phyloP scores from a whole-genome alignment of 35 echinoderm and acorn worm genomes.

The Ophiothrix spiculata region DNA sequence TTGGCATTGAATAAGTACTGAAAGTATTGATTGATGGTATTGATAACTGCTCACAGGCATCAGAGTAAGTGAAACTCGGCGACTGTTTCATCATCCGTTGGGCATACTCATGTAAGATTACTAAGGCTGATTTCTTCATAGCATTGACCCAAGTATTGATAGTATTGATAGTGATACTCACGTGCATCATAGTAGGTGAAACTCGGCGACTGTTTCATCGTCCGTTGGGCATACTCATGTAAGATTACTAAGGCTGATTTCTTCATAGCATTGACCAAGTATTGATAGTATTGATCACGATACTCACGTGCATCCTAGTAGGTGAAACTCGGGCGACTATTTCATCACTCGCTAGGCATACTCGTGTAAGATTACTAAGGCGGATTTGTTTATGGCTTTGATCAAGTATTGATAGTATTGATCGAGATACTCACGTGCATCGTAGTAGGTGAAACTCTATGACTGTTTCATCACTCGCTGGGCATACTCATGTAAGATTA shows the following conservation, averaged over 20 bases:
- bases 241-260: neutral
- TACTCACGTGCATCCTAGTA: constrained; percentile 72
- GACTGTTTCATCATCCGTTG: constrained; percentile 65
- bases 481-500: constrained; percentile 81
- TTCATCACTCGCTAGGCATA: constrained; percentile 70
- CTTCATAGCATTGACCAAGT: neutral
- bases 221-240: neutral
- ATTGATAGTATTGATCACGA: neutral
- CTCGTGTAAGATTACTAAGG: constrained; percentile 76
- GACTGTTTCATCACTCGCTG: constrained; percentile 69
- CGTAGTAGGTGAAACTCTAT: constrained; percentile 62
- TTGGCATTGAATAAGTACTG: neutral
- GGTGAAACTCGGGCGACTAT: constrained; percentile 60
- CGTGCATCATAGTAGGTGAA: neutral
- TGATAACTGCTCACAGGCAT: constrained; percentile 70
- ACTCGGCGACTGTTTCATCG: neutral
- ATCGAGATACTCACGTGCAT: constrained; percentile 61
- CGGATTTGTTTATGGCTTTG: constrained; percentile 70
- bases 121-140: constrained; percentile 67
- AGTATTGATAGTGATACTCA: neutral
- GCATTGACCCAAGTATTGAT: constrained; percentile 71
- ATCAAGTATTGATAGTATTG: constrained; percentile 41
- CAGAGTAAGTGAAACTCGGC: constrained; percentile 66
- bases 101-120: constrained; percentile 81
- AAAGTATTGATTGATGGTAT: neutral